Conservation (phyloP, 2,888 invertebrate species). For the Pelosia muscerda region DNA sequence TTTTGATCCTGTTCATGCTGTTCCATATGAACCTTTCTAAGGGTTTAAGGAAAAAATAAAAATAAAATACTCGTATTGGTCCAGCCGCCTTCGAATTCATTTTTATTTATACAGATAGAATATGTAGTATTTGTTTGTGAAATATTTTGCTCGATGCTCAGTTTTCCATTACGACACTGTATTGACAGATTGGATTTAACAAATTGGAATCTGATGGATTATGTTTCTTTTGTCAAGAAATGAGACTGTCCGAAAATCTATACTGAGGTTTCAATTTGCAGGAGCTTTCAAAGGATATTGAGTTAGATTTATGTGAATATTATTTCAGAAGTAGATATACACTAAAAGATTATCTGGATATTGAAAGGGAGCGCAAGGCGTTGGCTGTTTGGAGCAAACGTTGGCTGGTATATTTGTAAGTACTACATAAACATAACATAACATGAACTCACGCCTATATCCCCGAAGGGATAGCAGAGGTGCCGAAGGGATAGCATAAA, state of each 20-base stretch:
- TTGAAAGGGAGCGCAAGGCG: neutral
- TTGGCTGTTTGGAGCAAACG: neutral
- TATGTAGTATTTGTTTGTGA: neutral
- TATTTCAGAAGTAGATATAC: neutral
- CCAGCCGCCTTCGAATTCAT: no score
- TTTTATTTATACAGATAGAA: no score
- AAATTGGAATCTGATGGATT: conserved; percentile 38
- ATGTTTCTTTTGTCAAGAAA: conserved; percentile 14
- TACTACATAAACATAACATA: no score
- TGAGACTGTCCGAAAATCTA: conserved; percentile 15
- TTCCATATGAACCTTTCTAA: no score
- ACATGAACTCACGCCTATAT: no score
- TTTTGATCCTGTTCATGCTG: no score
- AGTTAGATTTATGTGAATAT: neutral
- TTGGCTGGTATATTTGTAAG: neutral
- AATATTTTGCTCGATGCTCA: neutral
- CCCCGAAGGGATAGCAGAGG: no score
- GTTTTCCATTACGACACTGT: conserved; percentile 40
- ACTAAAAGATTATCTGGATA: neutral
- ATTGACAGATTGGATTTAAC: conserved; percentile 39
- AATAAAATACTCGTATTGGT: no score
- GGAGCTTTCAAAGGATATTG: neutral
- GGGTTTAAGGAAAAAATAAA: no score
- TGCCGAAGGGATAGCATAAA: no score
- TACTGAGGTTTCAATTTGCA: conserved; percentile 13